Base-by-base conservation (phyloP, 2,797 vertebrate species). In the Ctenochaetus hawaiiensis region DNA sequence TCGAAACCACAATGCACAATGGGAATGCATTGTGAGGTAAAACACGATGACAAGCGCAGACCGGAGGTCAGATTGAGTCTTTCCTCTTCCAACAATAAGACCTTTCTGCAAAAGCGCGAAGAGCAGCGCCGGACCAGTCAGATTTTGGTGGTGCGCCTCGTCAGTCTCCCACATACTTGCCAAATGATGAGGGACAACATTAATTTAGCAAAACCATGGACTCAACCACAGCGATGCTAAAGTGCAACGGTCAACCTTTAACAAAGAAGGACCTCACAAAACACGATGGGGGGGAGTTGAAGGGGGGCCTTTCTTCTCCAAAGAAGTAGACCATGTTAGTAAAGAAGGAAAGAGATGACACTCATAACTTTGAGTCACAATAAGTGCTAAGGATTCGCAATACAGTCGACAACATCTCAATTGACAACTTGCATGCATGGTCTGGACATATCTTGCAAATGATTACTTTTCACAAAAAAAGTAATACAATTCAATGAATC, bases 301-400 rank as follows among this genome's bases (percentile, higher is more conserved):
- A n/a, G 6, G 47, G 20, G 20, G 89, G 91, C 66, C 85, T 91
- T 73, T 91, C 91, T 92, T 93, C 88, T 57, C 12, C 43, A 78
- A n/a, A 81, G 85, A 91, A 91, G 92, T 82, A 82, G 91, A 86
- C 89, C 80, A 2, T 81, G 77, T 94, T 93, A 95, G 92, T 91
- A 75, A 51, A 53, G 22, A 37, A 63, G 10, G 69, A 81, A 67
- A 78, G 16, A 49, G n/a, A 45, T 61, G n/a, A 75, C n/a, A 81
- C 49, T 37, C 14, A 13, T 3, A 63, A 67, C 44, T 30, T 11
- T 10, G 16, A 41, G 51, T 54, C 73, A 89, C 67, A 85, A 22
- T 34, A 22, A 67, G 60, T 81, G 26, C 93, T 87, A 90, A 44
- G 72, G 68, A 75, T 83, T 58, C n/a, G 14, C 14, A 49, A 61